Conservation (phyloP, 35 echinoderm and acorn worm species). For the Lytechinus pictus region DNA sequence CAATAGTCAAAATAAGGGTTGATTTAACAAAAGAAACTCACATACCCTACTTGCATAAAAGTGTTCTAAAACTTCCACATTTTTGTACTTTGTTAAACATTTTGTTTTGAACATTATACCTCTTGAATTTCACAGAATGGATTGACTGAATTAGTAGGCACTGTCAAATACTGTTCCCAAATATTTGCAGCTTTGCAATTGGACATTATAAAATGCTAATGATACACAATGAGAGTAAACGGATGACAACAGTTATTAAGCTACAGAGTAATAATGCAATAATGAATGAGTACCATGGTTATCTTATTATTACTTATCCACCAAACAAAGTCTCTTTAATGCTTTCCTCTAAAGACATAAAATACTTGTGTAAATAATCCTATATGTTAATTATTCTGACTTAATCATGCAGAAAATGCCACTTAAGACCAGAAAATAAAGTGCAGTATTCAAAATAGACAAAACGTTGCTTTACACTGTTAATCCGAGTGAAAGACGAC, state of each 20-base stretch:
- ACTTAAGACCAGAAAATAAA: slow-evolving; percentile 36
- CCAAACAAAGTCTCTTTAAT: slow-evolving; percentile 28
- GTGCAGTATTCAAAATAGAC: slow-evolving; percentile 56
- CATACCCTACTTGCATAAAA: slow-evolving; percentile 44
- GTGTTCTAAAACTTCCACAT: slow-evolving; percentile 17
- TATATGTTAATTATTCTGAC: neutral
- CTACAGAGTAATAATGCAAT: slow-evolving; percentile 53
- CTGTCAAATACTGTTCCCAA: slow-evolving; percentile 56
- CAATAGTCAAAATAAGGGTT: slow-evolving; percentile 23
- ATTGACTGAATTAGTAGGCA: slow-evolving; percentile 51
- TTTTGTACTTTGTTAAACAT: slow-evolving; percentile 52
- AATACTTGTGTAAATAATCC: neutral
- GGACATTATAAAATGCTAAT: slow-evolving; percentile 51
- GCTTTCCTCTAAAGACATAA: neutral
- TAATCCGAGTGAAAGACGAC: slow-evolving; percentile 56
- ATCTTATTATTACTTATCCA: slow-evolving; percentile 54
- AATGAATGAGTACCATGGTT: slow-evolving; percentile 50
- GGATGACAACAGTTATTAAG: neutral
- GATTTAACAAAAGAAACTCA: slow-evolving; percentile 3
- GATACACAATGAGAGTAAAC: slow-evolving; percentile 30
- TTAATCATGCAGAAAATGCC: slow-evolving; percentile 10
- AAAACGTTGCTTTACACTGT: slow-evolving; percentile 52
- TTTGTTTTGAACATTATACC: slow-evolving; percentile 55
- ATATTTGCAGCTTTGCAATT: slow-evolving; percentile 55
- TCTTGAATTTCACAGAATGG: slow-evolving; percentile 44